Conservation (phyloP, 2,888 invertebrate species). For the Electrophaes corylata region DNA sequence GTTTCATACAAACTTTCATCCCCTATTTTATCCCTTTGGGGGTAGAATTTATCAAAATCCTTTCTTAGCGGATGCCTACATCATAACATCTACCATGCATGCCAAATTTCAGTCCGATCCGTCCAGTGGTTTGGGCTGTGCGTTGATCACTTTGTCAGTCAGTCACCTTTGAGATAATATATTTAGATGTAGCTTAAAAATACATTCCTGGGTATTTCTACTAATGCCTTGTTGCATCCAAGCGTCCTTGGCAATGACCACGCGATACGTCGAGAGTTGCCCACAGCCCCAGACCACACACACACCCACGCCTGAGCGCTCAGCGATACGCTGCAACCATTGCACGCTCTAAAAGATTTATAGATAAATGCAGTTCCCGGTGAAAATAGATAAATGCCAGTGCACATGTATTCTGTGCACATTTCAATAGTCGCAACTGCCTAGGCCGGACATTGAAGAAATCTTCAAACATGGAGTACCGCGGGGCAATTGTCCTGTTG, state of each 20-base stretch:
- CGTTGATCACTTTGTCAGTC: no score
- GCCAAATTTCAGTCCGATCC: no score
- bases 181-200: no score
- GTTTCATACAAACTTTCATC: no score
- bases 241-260: slow-evolving; percentile 66
- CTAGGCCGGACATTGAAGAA: slow-evolving; percentile 69
- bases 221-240: slow-evolving; percentile 39
- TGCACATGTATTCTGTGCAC: slow-evolving; percentile 78
- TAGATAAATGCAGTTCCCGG: slow-evolving; percentile 84
- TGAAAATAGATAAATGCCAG: slow-evolving; percentile 84
- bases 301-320: slow-evolving; percentile 77
- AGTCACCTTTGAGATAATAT: no score
- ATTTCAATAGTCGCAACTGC: slow-evolving; percentile 79
- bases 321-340: slow-evolving; percentile 80
- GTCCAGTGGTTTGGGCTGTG: no score
- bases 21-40: no score
- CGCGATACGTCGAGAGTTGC: slow-evolving; percentile 39
- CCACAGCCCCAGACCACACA: slow-evolving; percentile 35
- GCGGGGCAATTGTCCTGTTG: slow-evolving; percentile 68
- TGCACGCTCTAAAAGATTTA: slow-evolving; percentile 85
- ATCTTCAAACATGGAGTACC: slow-evolving; percentile 65
- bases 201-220: slow-evolving; percentile 28
- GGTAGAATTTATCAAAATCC: no score
- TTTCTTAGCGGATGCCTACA: no score
- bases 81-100: no score